These are phyloP conservation scores for Actinemys pallida DNA, from an alignment of 2,113 vertebrate species.

Conservation along the genomic window DNA sequence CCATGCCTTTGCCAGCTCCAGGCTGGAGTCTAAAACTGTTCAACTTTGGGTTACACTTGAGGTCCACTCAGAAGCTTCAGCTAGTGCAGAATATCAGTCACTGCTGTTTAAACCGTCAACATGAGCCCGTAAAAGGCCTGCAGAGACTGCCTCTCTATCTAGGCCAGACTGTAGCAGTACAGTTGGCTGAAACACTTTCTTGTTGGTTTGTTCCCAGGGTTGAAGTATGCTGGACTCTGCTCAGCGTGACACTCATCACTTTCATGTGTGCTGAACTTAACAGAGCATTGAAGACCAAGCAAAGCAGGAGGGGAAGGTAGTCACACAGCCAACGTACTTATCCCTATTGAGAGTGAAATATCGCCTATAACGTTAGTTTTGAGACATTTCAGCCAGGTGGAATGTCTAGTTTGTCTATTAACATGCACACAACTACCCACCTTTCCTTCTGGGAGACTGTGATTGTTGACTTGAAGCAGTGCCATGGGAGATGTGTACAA, in stretches of 20 bases:
- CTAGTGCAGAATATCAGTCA: background rate
- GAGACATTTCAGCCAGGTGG: background rate
- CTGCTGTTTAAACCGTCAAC: background rate
- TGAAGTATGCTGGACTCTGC: background rate
- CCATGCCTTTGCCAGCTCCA: background rate
- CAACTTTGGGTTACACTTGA: background rate
- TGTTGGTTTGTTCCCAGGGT: background rate
- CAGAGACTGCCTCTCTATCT: accelerated
- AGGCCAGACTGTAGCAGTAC: background rate
- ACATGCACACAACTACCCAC: too few relatives aligned
- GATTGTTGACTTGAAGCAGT: too few relatives aligned
- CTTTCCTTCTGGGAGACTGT: too few relatives aligned
- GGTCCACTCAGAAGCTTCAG: background rate
- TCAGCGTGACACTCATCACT: background rate
- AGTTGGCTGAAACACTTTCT: background rate
- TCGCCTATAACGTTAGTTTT: background rate
- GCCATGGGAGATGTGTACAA: too few relatives aligned
- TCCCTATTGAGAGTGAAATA: background rate
- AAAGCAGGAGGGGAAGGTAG: background rate
- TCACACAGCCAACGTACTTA: background rate
- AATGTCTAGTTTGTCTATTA: background rate
- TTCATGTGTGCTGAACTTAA: background rate
- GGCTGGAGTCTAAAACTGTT: background rate
- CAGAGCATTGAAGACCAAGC: background rate
- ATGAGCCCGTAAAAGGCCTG: background rate